These are phyloP conservation scores for Tachyglossus aculeatus DNA, from an alignment of 2,797 vertebrate genomes.

Conservation along the genomic window DNA sequence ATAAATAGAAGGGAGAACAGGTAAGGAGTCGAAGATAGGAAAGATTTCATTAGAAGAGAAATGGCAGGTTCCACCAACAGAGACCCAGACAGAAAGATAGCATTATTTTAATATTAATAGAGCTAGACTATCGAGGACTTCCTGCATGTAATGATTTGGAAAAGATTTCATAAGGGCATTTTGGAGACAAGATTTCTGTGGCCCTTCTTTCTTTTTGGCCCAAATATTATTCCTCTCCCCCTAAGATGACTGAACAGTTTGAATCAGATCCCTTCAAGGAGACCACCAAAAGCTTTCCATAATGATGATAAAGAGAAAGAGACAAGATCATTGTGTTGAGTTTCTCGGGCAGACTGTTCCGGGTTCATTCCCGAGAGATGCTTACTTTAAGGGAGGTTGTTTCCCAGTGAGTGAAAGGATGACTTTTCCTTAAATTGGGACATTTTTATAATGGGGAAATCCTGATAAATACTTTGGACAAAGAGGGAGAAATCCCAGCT, in stretches of 20 bases:
- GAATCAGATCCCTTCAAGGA: neutral
- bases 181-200: neutral
- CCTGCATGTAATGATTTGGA: neutral
- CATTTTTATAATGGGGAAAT: neutral
- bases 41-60: conserved; percentile 6
- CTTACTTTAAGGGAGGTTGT: neutral
- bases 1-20: too few relatives aligned
- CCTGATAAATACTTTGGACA: neutral
- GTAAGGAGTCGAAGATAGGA: too few relatives aligned
- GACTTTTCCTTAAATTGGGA: neutral
- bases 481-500: neutral
- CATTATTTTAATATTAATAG: conserved; percentile 7
- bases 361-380: neutral
- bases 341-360: neutral
- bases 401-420: neutral
- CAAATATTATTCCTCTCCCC: neutral
- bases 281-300: neutral
- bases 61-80: neutral
- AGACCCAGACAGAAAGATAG: neutral
- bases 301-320: neutral
- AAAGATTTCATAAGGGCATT: conserved; percentile 5
- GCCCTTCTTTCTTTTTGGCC: conserved; percentile 3
- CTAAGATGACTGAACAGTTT: neutral
- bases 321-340: neutral
- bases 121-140: neutral